Percentiles rank a stretch among this genome's conserved stretches.
phyloP scores from a whole-genome alignment of 2,888 invertebrate genomes.

The Trachelus tabidus region DNA sequence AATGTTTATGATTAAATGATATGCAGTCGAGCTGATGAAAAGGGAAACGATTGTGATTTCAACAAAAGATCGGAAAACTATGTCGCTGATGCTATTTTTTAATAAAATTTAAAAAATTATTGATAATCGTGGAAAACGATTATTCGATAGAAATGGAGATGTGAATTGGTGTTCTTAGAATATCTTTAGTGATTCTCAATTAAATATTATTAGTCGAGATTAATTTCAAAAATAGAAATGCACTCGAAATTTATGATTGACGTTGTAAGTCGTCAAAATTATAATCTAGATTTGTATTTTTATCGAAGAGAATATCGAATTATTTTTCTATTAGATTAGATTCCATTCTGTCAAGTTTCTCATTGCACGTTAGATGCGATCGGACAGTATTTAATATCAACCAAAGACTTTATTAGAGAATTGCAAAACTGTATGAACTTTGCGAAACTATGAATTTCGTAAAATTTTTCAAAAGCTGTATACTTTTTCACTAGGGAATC shows the following conservation, averaged over 20 bases:
- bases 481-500: background rate
- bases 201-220: background rate
- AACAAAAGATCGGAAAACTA: background rate
- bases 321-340: background rate
- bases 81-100: too few relatives aligned
- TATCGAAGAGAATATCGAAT: background rate
- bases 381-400: background rate
- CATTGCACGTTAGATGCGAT: background rate
- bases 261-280: background rate
- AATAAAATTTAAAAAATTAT: too few relatives aligned
- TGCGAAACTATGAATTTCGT: background rate
- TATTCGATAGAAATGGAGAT: background rate
- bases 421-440: background rate
- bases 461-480: background rate
- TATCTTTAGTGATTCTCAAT: background rate
- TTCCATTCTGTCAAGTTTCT: background rate
- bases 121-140: background rate
- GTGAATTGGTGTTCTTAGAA: background rate
- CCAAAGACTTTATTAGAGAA: background rate
- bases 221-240: background rate
- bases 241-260: background rate
- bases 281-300: background rate
- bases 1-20: background rate
- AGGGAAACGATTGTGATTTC: constrained; percentile 15
- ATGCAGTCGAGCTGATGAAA: constrained; percentile 58